Evolutionary conservation across 2,797 vertebrate species (phyloP), one percentile per base, ranked within the genome.

Genomic region (Acropternis orthonyx): DNA sequence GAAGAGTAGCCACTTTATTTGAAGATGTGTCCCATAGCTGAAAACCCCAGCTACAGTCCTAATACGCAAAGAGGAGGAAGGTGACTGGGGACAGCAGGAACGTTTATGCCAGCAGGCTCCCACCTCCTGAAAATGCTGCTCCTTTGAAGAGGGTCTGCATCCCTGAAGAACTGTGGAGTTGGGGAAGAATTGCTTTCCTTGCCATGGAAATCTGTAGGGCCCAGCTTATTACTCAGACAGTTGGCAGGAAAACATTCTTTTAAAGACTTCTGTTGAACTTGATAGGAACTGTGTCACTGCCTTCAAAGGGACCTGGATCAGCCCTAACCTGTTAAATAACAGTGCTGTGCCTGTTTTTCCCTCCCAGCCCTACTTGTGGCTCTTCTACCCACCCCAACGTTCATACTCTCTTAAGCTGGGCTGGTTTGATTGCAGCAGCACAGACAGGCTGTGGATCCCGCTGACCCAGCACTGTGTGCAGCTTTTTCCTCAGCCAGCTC

Each of bases 241-340:
- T 3, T 81, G 88, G 77, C 49, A 80, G 72, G 68, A 65, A 91
- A 74, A 22, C 10, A 15, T 2, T 3, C 54, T 68, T 39, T 80
- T 71, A 36, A 59, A 88, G 58, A 52, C 30, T 95, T 79, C 58
- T 88, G 65, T 22, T 92, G 89, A 81, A 39, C 55, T 67, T 83
- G 28, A 23, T 46, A 77, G 85, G 37, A 88, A 41, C 48, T 59
- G 59, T 90, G 73, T 62, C 87, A 27, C 51, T 80, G 46, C 49
- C 37, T 87, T 67, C 73, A 56, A 75, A 46, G 65, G 62, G 85
- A 79, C 62, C 46, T 62, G 46, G 28, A 55, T 55, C 61, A 78
- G 44, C 84, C 52, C 39, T 92, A n/a, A 75, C 66, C 89, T 95
- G 77, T 51, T 76, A 74, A 92, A 95, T 91, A 84, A 34, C 65